Percentiles rank a stretch among this genome's conserved stretches.
Evolutionary conservation across 2,888 invertebrate genomes (phyloP).

Genomic region (Theretra japonica): DNA sequence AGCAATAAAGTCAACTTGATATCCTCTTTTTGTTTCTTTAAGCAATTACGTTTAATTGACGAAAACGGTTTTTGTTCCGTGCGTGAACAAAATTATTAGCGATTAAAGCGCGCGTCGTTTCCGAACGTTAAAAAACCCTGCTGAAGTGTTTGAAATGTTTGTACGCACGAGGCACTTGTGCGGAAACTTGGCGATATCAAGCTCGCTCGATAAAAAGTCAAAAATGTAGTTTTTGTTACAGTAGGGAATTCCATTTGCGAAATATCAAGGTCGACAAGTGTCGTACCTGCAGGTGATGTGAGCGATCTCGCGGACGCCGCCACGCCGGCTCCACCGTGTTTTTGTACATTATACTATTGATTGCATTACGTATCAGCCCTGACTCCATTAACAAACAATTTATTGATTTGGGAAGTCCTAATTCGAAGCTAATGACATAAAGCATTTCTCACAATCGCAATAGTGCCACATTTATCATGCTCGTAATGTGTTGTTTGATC

Average conservation of each 20-base stretch:
- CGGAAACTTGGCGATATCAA: slow-evolving; percentile 29
- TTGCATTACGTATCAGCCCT: too few species aligned
- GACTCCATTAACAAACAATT: background rate
- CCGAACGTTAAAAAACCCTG: background rate
- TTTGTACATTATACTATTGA: background rate
- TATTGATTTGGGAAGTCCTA: background rate
- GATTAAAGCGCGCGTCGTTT: background rate
- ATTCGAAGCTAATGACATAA: background rate
- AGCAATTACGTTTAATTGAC: slow-evolving; percentile 13
- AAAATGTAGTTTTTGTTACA: slow-evolving; percentile 28
- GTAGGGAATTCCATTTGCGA: slow-evolving; percentile 30
- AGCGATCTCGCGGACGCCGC: background rate
- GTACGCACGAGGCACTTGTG: background rate
- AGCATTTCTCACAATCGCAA: background rate
- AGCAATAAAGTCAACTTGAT: slow-evolving; percentile 9
- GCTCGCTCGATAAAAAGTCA: slow-evolving; percentile 28
- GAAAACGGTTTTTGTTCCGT: slow-evolving; percentile 13
- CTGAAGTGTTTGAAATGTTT: slow-evolving; percentile 4
- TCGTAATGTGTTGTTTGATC: too few species aligned
- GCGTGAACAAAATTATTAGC: slow-evolving; percentile 9
- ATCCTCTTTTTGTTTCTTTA: slow-evolving; percentile 15
- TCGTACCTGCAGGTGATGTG: slow-evolving; percentile 18
- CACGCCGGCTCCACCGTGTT: background rate
- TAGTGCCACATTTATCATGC: background rate
- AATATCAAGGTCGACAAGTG: slow-evolving; percentile 32